Base-by-base conservation (phyloP, 2,888 invertebrate species). In the Oscheius sp. region DNA sequence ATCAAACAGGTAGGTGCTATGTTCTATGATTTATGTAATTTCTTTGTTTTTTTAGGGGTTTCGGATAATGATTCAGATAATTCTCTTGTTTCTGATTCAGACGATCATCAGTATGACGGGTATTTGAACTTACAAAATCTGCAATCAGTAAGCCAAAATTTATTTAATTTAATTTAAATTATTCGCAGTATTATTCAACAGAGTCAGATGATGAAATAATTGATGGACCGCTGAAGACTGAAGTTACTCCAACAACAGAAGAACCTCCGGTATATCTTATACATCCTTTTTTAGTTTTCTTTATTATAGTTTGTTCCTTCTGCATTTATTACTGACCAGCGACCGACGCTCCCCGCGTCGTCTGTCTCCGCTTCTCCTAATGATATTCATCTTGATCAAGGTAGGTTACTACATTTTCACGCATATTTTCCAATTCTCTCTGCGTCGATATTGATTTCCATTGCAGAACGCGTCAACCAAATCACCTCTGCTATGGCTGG, bases 401-500 rank as follows among this genome's bases (percentile, higher is more conserved):
- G 62, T 62, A 47, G 20, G 8, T 59, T 38, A 14, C 9, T 26
- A 26, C 12, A 22, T 24, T 6, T 22, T 38, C n/a, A 22, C 22
- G 17, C 45, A 47, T 14, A 44, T 44, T 59, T 59, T 3, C n/a
- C n/a, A n/a, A n/a, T n/a, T n/a, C n/a, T n/a, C n/a, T n/a, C n/a
- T n/a, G n/a, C n/a, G n/a, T n/a, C n/a, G n/a, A n/a, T n/a, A n/a
- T n/a, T n/a, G n/a, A n/a, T n/a, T n/a, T n/a, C n/a, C n/a, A n/a
- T n/a, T 73, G 61, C 24, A 74, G 80, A 74, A 2, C 74, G 73
- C 24, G 54, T 75, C 9, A 61, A 63, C 9, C 64, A 66, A 62
- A 77, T 80, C 45, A 65, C 67, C 2, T 61, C 68, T 14, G 71
- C 73, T 12, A 77, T 76, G 74, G 56, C 70, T 1, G 59, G 67